phyloP scores from a whole-genome alignment of 2,888 invertebrate species.

The Drosophila setosimentum region DNA sequence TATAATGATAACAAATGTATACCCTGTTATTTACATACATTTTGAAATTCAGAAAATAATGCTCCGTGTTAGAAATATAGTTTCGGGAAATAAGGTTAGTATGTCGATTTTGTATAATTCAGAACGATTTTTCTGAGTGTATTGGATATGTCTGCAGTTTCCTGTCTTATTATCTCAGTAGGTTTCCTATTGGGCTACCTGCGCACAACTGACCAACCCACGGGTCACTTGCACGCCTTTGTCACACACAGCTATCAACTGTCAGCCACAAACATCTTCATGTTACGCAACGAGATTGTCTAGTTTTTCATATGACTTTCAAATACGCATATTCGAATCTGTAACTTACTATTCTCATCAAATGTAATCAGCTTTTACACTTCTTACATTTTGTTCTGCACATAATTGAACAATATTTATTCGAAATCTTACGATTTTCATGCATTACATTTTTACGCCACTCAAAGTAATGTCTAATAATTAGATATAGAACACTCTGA shows the following conservation, averaged over 20 bases:
- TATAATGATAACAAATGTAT: background rate
- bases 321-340: background rate
- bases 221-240: background rate
- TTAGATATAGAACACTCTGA: background rate
- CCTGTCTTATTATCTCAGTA: background rate
- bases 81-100: background rate
- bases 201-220: conserved; percentile 2
- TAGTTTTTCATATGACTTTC: background rate
- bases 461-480: rapidly evolving
- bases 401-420: background rate
- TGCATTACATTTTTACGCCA: background rate
- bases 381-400: background rate
- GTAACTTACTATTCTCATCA: no score
- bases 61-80: background rate
- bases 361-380: no score
- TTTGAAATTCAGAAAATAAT: background rate
- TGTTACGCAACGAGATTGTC: background rate
- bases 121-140: background rate
- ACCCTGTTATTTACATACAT: background rate
- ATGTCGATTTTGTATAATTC: background rate
- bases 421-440: background rate
- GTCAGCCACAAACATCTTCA: background rate
- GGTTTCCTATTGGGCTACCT: conserved; percentile 28
- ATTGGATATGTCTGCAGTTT: conserved; percentile 16
- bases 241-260: background rate